Evolutionary conservation across 2,113 vertebrate genomes (phyloP).

Genomic region (Martes martes): DNA sequence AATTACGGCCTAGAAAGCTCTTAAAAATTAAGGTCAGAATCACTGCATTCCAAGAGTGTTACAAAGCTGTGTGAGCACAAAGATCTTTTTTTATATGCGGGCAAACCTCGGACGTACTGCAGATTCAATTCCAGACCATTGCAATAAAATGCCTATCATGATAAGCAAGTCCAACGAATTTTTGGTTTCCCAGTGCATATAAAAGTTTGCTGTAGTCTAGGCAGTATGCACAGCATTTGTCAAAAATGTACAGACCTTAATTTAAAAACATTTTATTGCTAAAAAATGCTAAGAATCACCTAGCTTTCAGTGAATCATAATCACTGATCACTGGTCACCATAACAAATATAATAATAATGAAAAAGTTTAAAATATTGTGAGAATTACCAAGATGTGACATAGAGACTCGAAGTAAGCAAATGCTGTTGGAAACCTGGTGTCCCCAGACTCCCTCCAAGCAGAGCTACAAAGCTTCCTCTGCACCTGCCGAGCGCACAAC

Average conservation of each 20-base stretch:
- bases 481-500: neutral
- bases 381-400: neutral
- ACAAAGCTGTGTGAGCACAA: neutral
- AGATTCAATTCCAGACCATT: neutral
- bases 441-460: neutral
- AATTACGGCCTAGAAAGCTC: neutral
- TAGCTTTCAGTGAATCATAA: neutral
- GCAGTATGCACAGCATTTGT: neutral
- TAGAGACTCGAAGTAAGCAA: neutral
- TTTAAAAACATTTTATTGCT: neutral
- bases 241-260: neutral
- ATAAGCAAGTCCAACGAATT: neutral
- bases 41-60: neutral
- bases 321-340: neutral
- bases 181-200: neutral
- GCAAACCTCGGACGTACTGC: neutral
- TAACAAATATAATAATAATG: neutral
- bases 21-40: conserved; percentile 14
- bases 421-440: neutral
- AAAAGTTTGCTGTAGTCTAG: neutral
- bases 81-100: neutral
- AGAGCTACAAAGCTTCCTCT: neutral
- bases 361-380: neutral
- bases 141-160: neutral
- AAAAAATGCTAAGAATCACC: neutral